Conservation (phyloP, 2,888 invertebrate genomes). For the Drosophila suboccidentalis region DNA sequence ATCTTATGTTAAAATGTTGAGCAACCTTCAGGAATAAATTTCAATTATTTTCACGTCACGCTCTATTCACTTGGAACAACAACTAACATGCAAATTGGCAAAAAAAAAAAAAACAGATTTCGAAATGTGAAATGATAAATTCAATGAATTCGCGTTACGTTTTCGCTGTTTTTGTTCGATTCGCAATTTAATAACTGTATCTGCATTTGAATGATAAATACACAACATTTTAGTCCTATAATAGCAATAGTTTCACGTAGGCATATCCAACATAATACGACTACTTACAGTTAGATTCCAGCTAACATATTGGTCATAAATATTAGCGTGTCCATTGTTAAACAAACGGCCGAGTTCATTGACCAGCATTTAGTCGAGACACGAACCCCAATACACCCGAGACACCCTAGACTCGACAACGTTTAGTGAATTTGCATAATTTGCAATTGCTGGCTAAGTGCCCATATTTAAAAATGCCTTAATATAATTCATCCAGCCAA, state of each 20-base stretch:
- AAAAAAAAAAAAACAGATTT: constrained; percentile 35
- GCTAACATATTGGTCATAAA: constrained; percentile 39
- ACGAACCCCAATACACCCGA: constrained; percentile 6
- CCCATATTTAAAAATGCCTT: constrained; percentile 37
- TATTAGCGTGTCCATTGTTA: constrained; percentile 66
- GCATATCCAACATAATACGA: constrained; percentile 12
- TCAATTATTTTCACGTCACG: constrained; percentile 43
- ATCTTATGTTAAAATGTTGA: constrained; percentile 26
- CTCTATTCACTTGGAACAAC: constrained; percentile 58
- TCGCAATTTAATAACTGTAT: constrained; percentile 7
- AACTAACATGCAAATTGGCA: constrained; percentile 9
- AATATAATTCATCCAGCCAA: constrained; percentile 52
- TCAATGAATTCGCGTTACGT: constrained; percentile 5
- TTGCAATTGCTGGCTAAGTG: constrained; percentile 59
- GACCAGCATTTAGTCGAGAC: constrained; percentile 56
- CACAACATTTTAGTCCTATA: constrained; percentile 3
- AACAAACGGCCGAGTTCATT: constrained; percentile 52
- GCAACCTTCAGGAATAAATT: constrained; percentile 27
- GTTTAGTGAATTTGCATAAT: constrained; percentile 62
- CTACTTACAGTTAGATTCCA: constrained; percentile 46
- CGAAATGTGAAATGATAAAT: constrained; percentile 24
- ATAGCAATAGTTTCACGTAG: not conserved
- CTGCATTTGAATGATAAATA: constrained; percentile 16
- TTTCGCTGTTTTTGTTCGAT: constrained; percentile 2
- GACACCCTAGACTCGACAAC: not conserved